Evolutionary conservation across 1,140 invertebrate species (phyloP).

Genomic region (Diorhabda sublineata): DNA sequence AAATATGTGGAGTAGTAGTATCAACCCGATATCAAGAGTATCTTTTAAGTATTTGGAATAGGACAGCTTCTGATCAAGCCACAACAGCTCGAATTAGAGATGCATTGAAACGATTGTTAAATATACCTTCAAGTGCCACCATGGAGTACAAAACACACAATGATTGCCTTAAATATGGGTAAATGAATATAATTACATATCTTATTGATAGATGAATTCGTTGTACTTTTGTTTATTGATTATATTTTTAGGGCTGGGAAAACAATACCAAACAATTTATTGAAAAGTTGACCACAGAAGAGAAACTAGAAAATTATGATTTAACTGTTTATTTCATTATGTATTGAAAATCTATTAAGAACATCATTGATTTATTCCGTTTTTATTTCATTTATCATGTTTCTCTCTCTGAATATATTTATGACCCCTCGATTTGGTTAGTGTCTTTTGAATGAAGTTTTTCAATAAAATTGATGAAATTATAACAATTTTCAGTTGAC

Average conservation of each 20-base stretch:
- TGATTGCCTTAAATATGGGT: slow-evolving; percentile 47
- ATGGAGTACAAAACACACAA: slow-evolving; percentile 97
- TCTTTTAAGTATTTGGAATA: slow-evolving; percentile 97
- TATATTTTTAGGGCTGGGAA: slow-evolving; percentile 38
- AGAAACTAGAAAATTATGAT: slow-evolving; percentile 1
- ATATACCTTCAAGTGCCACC: slow-evolving; percentile 85
- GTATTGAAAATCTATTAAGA: neutral
- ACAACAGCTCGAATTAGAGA: slow-evolving; percentile 90
- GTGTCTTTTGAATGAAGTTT: too few species aligned
- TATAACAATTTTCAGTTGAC: too few species aligned
- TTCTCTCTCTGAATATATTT: too few species aligned
- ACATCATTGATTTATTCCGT: too few species aligned
- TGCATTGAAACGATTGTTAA: slow-evolving; percentile 87
- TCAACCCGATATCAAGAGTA: slow-evolving; percentile 81
- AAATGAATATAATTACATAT: slow-evolving; percentile 3
- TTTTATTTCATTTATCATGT: too few species aligned
- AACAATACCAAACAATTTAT: slow-evolving; percentile 34
- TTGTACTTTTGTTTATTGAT: slow-evolving; percentile 2
- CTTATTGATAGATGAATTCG: neutral
- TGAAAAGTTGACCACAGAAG: slow-evolving; percentile 40
- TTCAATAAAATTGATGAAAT: too few species aligned
- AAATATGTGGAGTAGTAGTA: slow-evolving; percentile 97
- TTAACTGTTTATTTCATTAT: neutral
- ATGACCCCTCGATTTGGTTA: too few species aligned
- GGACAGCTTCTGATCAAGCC: slow-evolving; percentile 81